Conservation (phyloP, 2,888 invertebrate genomes). For the Coecobrya sp. region DNA sequence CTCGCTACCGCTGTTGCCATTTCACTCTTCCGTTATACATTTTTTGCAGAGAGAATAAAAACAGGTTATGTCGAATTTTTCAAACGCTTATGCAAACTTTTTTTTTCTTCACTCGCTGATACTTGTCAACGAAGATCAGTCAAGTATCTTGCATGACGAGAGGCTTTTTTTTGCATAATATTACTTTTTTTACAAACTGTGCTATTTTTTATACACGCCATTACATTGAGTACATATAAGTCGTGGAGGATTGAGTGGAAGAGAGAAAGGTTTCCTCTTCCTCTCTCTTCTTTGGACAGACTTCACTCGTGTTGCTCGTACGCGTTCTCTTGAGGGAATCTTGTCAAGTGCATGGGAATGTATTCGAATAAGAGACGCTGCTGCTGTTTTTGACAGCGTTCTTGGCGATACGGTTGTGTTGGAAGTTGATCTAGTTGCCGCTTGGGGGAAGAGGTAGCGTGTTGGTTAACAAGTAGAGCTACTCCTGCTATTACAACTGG, state of each 20-base stretch:
- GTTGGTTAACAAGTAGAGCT: neutral
- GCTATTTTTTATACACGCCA: too few species aligned
- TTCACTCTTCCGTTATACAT: neutral
- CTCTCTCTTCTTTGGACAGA: too few species aligned
- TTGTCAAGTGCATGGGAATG: neutral
- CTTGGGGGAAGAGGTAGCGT: constrained; percentile 29
- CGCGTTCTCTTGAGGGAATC: constrained; percentile 52
- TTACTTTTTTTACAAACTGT: too few species aligned
- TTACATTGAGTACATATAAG: too few species aligned
- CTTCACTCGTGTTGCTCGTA: neutral
- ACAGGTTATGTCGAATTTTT: constrained; percentile 45
- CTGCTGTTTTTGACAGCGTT: neutral
- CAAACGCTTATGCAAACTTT: neutral
- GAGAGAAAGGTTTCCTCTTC: neutral
- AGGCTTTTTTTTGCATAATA: neutral
- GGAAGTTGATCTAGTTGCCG: constrained; percentile 40
- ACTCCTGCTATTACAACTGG: too few species aligned
- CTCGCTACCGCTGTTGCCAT: neutral
- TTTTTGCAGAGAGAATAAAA: neutral
- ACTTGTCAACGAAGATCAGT: neutral
- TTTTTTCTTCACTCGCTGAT: neutral
- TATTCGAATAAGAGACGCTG: neutral
- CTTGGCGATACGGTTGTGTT: neutral
- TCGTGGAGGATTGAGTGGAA: neutral
- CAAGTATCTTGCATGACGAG: neutral